Conservation (phyloP, 2,113 vertebrate genomes). For the Aphyosemion australe region DNA sequence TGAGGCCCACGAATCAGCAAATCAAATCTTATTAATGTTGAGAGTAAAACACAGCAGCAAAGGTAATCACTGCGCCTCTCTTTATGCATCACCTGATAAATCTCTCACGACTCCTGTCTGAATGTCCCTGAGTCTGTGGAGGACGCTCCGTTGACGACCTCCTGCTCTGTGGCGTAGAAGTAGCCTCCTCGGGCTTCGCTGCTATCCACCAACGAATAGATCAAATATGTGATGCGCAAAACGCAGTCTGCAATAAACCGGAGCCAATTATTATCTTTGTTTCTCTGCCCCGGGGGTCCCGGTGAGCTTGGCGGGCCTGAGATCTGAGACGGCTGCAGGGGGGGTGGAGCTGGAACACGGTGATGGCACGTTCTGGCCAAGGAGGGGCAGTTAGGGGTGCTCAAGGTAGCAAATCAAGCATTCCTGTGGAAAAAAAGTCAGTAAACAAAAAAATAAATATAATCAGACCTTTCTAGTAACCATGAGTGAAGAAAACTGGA, state of each 20-base stretch:
- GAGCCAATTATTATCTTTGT: slow-evolving; percentile 64
- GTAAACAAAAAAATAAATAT: background rate
- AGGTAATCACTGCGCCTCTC: background rate
- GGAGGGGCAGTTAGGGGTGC: background rate
- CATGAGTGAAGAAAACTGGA: slow-evolving; percentile 36
- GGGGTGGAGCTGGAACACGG: background rate
- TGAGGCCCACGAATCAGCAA: background rate
- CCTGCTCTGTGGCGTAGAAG: slow-evolving; percentile 23
- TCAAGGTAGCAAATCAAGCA: slow-evolving; percentile 16
- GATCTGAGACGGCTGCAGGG: slow-evolving; percentile 6
- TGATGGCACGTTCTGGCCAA: background rate
- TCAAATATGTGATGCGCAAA: slow-evolving; percentile 43
- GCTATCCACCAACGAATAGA: slow-evolving; percentile 33
- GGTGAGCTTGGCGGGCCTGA: slow-evolving; percentile 11
- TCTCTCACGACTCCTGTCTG: slow-evolving; percentile 22
- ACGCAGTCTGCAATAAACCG: slow-evolving; percentile 48
- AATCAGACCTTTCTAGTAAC: slow-evolving; percentile 21
- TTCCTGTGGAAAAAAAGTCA: background rate
- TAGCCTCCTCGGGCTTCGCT: slow-evolving; percentile 29
- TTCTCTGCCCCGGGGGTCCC: slow-evolving; percentile 28
- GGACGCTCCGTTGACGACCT: slow-evolving; percentile 76
- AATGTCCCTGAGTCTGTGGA: slow-evolving; percentile 30
- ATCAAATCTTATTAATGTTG: background rate
- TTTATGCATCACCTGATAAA: slow-evolving; percentile 25
- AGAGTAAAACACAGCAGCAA: slow-evolving; percentile 1